Percentiles rank a stretch among this genome's conserved stretches.
phyloP scores from a whole-genome alignment of 2,797 vertebrate genomes.

The Heterohyrax brucei region DNA sequence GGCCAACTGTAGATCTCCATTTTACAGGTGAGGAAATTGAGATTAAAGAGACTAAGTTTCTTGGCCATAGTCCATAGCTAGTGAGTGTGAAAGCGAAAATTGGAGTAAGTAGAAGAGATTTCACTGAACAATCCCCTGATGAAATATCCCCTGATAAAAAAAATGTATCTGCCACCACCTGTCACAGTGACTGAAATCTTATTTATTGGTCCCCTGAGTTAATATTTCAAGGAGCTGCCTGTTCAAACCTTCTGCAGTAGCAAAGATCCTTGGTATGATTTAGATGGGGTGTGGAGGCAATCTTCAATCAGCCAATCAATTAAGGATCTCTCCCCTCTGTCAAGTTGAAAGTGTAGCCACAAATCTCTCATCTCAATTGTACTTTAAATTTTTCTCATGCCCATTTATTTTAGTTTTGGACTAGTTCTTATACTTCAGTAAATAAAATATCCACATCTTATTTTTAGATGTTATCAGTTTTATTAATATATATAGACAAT shows the following conservation, averaged over 20 bases:
- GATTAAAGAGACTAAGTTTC: background rate
- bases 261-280: constrained; percentile 51
- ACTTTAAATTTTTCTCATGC: background rate
- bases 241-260: constrained; percentile 16
- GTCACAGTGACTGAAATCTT: background rate
- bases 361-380: constrained; percentile 38
- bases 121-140: background rate
- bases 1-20: background rate
- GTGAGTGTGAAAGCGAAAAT: background rate
- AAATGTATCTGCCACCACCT: background rate
- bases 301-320: background rate
- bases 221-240: constrained; percentile 71
- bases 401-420: background rate
- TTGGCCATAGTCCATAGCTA: background rate
- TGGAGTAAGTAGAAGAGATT: background rate
- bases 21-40: constrained; percentile 27
- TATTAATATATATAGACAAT: background rate
- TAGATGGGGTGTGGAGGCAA: background rate
- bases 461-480: background rate
- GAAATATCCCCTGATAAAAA: constrained; percentile 5
- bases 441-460: constrained; percentile 60
- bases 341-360: constrained; percentile 2
- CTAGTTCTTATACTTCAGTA: background rate
- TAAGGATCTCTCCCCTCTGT: background rate
- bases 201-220: constrained; percentile 44